Percentiles rank a stretch among this genome's conserved stretches.
Conservation (phyloP, 2,888 invertebrate species). For the Eremobia ochroleuca region DNA sequence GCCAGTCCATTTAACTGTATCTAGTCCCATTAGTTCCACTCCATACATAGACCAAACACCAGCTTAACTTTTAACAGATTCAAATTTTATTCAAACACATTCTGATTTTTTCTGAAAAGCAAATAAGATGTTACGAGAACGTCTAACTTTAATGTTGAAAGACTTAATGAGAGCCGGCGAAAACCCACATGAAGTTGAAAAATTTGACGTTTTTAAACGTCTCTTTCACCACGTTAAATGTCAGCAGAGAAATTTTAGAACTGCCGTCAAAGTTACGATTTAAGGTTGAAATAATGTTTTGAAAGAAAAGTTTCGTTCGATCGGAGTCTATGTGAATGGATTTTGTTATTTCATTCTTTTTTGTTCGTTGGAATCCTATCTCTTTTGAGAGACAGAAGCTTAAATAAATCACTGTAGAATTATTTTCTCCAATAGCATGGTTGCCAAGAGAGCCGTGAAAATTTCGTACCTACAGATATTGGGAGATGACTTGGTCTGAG, state of each 20-base stretch:
- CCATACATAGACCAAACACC: neutral
- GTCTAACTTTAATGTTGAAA: slow-evolving; percentile 44
- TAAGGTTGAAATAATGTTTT: slow-evolving; percentile 62
- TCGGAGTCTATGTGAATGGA: slow-evolving; percentile 52
- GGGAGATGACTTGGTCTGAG: neutral
- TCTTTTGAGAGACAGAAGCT: slow-evolving; percentile 24
- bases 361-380: slow-evolving; percentile 44
- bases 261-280: slow-evolving; percentile 54
- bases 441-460: neutral
- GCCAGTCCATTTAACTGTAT: neutral
- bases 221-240: slow-evolving; percentile 37
- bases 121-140: slow-evolving; percentile 19
- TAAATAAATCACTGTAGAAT: slow-evolving; percentile 39
- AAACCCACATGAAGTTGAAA: slow-evolving; percentile 40
- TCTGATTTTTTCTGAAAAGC: slow-evolving; percentile 13
- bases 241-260: slow-evolving; percentile 38
- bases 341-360: slow-evolving; percentile 59
- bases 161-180: slow-evolving; percentile 43
- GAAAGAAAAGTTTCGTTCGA: slow-evolving; percentile 58
- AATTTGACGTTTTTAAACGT: slow-evolving; percentile 42
- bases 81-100: slow-evolving; percentile 44
- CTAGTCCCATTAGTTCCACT: neutral
- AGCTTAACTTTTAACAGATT: slow-evolving; percentile 40
- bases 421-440: slow-evolving; percentile 3
- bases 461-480: neutral